phyloP scores from a whole-genome alignment of 2,113 vertebrate species.

The Typhlomys cinereus region DNA sequence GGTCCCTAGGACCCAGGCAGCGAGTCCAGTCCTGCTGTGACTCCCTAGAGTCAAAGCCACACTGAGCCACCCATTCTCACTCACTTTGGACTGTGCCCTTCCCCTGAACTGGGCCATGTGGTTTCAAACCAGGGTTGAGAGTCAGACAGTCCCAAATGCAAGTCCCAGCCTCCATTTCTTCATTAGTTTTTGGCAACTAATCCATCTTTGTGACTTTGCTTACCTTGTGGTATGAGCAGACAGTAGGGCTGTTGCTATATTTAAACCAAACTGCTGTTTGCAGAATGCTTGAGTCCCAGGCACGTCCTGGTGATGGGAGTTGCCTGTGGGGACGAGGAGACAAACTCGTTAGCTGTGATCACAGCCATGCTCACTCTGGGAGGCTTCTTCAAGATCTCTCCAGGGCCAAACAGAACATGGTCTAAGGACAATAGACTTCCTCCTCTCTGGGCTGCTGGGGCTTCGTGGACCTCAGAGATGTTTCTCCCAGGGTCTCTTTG shows the following conservation, averaged over 20 bases:
- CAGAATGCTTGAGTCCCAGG: neutral
- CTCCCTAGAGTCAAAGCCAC: neutral
- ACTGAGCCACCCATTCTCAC: accelerated
- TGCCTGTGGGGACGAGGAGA: neutral
- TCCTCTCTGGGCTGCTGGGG: neutral
- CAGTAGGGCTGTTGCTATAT: neutral
- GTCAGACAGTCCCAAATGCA: neutral
- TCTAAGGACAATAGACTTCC: neutral
- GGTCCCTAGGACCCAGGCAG: too few species aligned
- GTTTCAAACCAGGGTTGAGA: neutral
- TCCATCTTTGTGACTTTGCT: neutral
- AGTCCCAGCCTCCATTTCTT: neutral
- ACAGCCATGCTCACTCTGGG: accelerated
- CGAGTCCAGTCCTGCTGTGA: neutral
- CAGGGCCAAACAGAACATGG: neutral
- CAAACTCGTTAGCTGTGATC: neutral
- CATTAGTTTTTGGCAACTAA: neutral
- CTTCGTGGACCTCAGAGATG: neutral
- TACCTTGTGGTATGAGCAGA: neutral
- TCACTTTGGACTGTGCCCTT: neutral
- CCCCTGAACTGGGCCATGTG: neutral
- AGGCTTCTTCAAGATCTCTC: neutral
- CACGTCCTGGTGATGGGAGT: neutral
- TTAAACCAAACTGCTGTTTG: neutral
- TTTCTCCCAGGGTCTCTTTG: neutral